These are phyloP conservation scores for Unio pictorum DNA, from an alignment of 2,888 invertebrate genomes.

Conservation along the genomic window DNA sequence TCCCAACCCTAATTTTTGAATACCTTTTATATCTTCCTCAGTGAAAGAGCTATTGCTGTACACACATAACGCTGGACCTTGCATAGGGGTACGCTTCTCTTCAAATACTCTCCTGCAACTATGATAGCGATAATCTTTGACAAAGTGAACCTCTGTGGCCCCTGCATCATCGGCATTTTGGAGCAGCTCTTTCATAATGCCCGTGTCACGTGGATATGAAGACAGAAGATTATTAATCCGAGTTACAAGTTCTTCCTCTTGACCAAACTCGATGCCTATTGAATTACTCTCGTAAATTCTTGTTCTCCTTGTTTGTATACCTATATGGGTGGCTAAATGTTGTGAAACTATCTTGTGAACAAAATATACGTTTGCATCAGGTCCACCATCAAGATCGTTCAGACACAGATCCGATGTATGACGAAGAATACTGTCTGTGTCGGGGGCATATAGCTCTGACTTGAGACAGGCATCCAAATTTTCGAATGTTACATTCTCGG, in stretches of 20 bases:
- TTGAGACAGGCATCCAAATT: slow-evolving; percentile 17
- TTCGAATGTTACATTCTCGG: slow-evolving; percentile 3
- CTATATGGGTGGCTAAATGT: slow-evolving; percentile 50
- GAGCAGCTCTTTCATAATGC: slow-evolving; percentile 65
- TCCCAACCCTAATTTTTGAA: slow-evolving; percentile 50
- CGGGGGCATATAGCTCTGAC: slow-evolving; percentile 39
- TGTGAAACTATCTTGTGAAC: slow-evolving; percentile 45
- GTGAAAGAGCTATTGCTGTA: slow-evolving; percentile 51
- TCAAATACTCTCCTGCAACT: slow-evolving; percentile 20
- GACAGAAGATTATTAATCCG: slow-evolving; percentile 57
- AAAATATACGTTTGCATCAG: slow-evolving; percentile 31
- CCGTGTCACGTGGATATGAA: slow-evolving; percentile 62
- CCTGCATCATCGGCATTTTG: slow-evolving; percentile 68
- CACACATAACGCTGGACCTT: slow-evolving; percentile 56
- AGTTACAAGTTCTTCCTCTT: slow-evolving; percentile 60
- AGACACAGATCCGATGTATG: slow-evolving; percentile 37
- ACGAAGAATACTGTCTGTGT: slow-evolving; percentile 36
- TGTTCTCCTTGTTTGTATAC: slow-evolving; percentile 33
- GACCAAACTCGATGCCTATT: slow-evolving; percentile 57
- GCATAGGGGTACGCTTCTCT: slow-evolving; percentile 46
- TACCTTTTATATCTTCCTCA: slow-evolving; percentile 50
- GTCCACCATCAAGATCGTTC: slow-evolving; percentile 45
- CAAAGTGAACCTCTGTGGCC: slow-evolving; percentile 62
- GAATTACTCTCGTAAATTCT: slow-evolving; percentile 13
- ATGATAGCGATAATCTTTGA: slow-evolving; percentile 55